Evolutionary conservation across 2,797 vertebrate genomes (phyloP).

Genomic region (Anabas testudineus): DNA sequence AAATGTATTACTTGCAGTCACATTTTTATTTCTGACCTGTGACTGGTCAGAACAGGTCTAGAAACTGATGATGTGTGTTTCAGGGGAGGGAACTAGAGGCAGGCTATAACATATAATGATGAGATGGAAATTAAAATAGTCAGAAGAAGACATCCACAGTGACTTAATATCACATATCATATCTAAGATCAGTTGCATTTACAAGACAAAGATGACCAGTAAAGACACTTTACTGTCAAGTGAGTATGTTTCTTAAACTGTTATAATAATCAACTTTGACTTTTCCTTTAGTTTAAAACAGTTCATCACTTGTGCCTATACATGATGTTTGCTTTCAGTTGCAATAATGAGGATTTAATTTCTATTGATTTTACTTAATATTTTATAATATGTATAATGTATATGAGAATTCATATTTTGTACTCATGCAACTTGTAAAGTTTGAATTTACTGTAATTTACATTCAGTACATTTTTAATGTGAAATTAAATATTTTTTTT

Average conservation of each 20-base stretch:
- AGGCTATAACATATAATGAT: not conserved
- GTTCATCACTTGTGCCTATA: too few species aligned
- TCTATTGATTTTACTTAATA: too few species aligned
- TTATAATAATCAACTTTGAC: too few species aligned
- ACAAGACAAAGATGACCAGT: not conserved
- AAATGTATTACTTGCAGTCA: not conserved
- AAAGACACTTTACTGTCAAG: not conserved
- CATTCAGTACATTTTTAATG: too few species aligned
- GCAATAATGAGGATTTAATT: too few species aligned
- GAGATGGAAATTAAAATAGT: not conserved
- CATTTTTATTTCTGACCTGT: not conserved
- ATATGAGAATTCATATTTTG: too few species aligned
- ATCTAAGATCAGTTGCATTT: not conserved
- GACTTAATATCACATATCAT: not conserved
- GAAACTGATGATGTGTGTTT: constrained; percentile 15
- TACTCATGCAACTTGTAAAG: too few species aligned
- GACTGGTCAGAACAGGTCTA: constrained; percentile 3
- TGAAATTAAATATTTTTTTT: too few species aligned
- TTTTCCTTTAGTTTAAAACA: too few species aligned
- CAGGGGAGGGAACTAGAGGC: constrained; percentile 16
- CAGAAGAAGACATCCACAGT: not conserved
- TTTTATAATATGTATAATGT: too few species aligned
- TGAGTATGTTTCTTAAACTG: constrained; percentile 3
- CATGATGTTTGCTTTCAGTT: too few species aligned
- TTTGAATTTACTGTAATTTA: too few species aligned